Evolutionary conservation across 2,888 invertebrate species (phyloP).

Genomic region (Eupithecia subfuscata): DNA sequence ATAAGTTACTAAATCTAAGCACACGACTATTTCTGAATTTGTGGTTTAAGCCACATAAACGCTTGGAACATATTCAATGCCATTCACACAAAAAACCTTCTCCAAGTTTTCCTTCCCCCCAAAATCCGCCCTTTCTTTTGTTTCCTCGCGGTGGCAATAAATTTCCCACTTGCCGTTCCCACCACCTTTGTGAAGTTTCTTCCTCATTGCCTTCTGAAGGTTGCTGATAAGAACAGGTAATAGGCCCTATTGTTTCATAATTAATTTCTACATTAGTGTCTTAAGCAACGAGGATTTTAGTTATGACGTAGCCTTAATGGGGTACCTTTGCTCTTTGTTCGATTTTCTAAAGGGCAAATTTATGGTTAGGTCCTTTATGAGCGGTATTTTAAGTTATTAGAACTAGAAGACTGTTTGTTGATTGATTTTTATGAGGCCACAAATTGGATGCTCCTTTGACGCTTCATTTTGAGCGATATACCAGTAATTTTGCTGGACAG

Average conservation of each 20-base stretch:
- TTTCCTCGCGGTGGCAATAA: slow-evolving; percentile 60
- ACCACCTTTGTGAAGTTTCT: slow-evolving; percentile 57
- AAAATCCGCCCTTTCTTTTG: slow-evolving; percentile 50
- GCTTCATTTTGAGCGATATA: not conserved
- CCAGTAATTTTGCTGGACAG: not conserved
- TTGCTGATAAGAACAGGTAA: slow-evolving; percentile 63
- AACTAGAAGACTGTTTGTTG: slow-evolving; percentile 5
- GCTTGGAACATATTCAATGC: not conserved
- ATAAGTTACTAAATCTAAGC: not conserved
- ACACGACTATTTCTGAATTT: not conserved
- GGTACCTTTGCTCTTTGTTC: slow-evolving; percentile 42
- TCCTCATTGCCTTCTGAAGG: slow-evolving; percentile 51
- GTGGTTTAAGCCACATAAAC: not conserved
- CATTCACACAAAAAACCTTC: slow-evolving; percentile 15
- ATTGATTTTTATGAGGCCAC: slow-evolving; percentile 10
- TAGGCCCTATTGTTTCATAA: slow-evolving; percentile 71
- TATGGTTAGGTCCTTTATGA: slow-evolving; percentile 12
- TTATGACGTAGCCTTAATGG: slow-evolving; percentile 49
- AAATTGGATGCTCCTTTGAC: not conserved
- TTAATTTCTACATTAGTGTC: slow-evolving; percentile 77
- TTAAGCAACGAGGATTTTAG: slow-evolving; percentile 54
- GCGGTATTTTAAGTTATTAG: slow-evolving; percentile 12
- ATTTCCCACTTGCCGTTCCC: slow-evolving; percentile 60
- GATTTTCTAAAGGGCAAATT: slow-evolving; percentile 41
- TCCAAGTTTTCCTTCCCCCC: slow-evolving; percentile 17